phyloP scores from a whole-genome alignment of 1,140 invertebrate genomes.

The Leguminivora glycinivorella region DNA sequence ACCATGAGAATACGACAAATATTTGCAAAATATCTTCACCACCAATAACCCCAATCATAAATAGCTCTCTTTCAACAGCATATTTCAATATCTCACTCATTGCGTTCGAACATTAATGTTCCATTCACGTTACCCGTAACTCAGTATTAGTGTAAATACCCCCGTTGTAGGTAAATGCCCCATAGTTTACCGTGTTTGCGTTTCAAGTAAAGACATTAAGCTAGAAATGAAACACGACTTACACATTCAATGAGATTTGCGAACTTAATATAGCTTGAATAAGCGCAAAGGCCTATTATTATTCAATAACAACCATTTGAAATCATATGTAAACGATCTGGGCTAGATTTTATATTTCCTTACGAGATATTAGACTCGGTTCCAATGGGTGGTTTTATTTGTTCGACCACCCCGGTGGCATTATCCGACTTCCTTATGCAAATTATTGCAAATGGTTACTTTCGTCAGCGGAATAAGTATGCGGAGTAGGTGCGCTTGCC shows the following conservation, averaged over 20 bases:
- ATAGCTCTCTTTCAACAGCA: background rate
- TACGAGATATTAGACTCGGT: conserved; percentile 6
- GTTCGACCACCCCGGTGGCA: conserved; percentile 49
- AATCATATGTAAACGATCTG: conserved; percentile 28
- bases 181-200: conserved; percentile 8
- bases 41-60: background rate
- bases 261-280: conserved; percentile 1
- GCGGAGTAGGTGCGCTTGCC: background rate
- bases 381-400: conserved; percentile 35
- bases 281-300: background rate
- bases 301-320: conserved; percentile 21
- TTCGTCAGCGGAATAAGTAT: conserved; percentile 31
- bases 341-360: conserved; percentile 26
- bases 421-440: conserved; percentile 67
- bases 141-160: conserved; percentile 8
- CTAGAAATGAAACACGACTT: conserved; percentile 17
- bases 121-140: conserved; percentile 6
- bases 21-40: background rate
- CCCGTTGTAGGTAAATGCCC: background rate
- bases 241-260: conserved; percentile 9
- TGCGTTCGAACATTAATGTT: conserved; percentile 7
- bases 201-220: conserved; percentile 18
- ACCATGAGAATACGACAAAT: no score
- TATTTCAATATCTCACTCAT: background rate
- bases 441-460: conserved; percentile 63